Evolutionary conservation across 2,888 invertebrate genomes (phyloP).

Genomic region (Phortica magna): DNA sequence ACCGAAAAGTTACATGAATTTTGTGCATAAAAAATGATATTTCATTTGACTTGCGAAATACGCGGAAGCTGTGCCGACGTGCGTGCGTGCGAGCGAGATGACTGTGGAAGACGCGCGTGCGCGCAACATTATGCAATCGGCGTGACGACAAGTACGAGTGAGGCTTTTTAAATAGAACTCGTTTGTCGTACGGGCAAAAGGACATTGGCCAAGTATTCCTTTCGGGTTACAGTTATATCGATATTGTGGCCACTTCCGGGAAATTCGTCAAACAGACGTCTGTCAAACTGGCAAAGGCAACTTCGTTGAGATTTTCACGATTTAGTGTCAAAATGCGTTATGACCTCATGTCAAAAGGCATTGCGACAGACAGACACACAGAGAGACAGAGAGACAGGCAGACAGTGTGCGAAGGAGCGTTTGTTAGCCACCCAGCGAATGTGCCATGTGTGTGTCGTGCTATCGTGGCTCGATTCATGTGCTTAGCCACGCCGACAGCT

Average conservation of each 20-base stretch:
- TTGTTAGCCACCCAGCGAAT: not conserved
- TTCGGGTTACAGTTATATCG: slow-evolving; percentile 4
- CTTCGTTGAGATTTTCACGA: not conserved
- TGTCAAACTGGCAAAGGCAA: too few species aligned
- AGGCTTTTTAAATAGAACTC: too few species aligned
- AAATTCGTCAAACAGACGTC: not conserved
- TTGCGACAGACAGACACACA: not conserved
- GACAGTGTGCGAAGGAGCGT: not conserved
- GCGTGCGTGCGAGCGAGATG: too few species aligned
- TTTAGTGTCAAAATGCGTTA: slow-evolving; percentile 11
- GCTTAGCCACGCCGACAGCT: not conserved
- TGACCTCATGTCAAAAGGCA: slow-evolving; percentile 13
- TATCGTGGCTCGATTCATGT: not conserved
- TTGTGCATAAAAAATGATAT: slow-evolving; percentile 51
- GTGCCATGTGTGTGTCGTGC: not conserved
- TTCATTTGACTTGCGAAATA: slow-evolving; percentile 39
- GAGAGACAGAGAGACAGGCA: not conserved
- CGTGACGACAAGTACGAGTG: too few species aligned
- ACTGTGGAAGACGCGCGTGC: too few species aligned
- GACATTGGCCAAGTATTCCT: slow-evolving; percentile 11
- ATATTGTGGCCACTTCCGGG: not conserved
- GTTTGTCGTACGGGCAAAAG: too few species aligned
- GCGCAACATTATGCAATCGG: too few species aligned
- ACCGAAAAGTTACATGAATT: slow-evolving; percentile 47
- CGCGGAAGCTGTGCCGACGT: slow-evolving; percentile 33